A percentile compares a stretch with the other conserved stretches of the same genome.
Evolutionary conservation across 2,113 vertebrate species (phyloP).

Genomic region (Steatornis caripensis): DNA sequence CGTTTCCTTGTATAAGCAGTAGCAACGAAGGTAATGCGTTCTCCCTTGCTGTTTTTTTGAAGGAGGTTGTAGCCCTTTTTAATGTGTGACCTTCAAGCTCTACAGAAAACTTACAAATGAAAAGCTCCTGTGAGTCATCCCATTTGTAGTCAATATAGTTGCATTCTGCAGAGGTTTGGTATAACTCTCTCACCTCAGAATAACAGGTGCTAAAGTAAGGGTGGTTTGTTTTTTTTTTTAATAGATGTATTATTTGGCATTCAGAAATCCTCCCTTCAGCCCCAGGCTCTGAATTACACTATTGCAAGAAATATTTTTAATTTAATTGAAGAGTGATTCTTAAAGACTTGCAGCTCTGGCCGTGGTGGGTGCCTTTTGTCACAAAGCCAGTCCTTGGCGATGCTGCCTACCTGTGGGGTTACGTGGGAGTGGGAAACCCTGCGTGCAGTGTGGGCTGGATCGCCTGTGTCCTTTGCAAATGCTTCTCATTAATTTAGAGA

Average conservation of each 20-base stretch:
- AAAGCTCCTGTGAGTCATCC: constrained; percentile 49
- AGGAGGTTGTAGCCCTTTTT: constrained; percentile 45
- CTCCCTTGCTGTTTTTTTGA: constrained; percentile 52
- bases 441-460: background rate
- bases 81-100: constrained; percentile 67
- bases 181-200: constrained; percentile 42
- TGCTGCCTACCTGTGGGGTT: background rate
- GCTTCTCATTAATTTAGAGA: background rate
- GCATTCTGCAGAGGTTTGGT: constrained; percentile 11
- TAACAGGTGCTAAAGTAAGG: constrained; percentile 49
- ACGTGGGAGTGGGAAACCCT: background rate
- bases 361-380: background rate
- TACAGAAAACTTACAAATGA: constrained; percentile 59
- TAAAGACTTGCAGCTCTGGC: background rate
- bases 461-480: background rate
- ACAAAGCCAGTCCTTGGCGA: background rate
- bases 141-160: constrained; percentile 29
- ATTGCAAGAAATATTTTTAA: constrained; percentile 6
- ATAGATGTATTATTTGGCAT: constrained; percentile 43
- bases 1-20: constrained; percentile 66
- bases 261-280: constrained; percentile 47
- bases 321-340: background rate
- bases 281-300: background rate
- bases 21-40: constrained; percentile 39
- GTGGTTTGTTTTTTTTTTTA: constrained; percentile 11